phyloP scores from a whole-genome alignment of 2,888 invertebrate genomes.

The Rhagium mordax region DNA sequence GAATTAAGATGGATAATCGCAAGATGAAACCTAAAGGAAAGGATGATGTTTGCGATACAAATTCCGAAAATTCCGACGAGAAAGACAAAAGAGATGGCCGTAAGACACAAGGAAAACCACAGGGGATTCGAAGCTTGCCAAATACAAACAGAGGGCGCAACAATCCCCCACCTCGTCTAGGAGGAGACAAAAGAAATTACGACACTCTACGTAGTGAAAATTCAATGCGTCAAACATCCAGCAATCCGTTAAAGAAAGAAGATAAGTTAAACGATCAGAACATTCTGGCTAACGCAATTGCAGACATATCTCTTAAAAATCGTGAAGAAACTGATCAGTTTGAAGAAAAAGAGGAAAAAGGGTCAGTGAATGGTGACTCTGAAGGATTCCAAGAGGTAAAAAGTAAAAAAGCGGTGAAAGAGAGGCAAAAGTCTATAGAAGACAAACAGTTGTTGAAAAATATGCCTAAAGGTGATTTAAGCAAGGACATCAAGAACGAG shows the following conservation, averaged over 20 bases:
- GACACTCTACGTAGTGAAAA: slow-evolving; percentile 27
- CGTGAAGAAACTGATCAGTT: slow-evolving; percentile 62
- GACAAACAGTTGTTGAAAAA: slow-evolving; percentile 59
- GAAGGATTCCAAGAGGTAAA: slow-evolving; percentile 90
- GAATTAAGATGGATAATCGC: slow-evolving; percentile 64
- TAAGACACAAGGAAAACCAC: slow-evolving; percentile 43
- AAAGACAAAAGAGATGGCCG: slow-evolving; percentile 68
- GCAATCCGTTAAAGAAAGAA: slow-evolving; percentile 66
- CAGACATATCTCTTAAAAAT: slow-evolving; percentile 67
- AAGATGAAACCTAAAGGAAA: slow-evolving; percentile 56
- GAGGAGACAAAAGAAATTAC: slow-evolving; percentile 57
- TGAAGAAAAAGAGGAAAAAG: slow-evolving; percentile 65
- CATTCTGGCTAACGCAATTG: slow-evolving; percentile 67
- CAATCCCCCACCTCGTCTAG: slow-evolving; percentile 58
- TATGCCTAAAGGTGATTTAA: slow-evolving; percentile 43
- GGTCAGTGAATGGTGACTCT: slow-evolving; percentile 71
- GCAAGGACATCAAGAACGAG: slow-evolving; percentile 50
- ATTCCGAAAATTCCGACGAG: slow-evolving; percentile 85
- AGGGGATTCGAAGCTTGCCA: slow-evolving; percentile 49
- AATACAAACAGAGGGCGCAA: slow-evolving; percentile 59
- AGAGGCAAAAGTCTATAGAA: slow-evolving; percentile 69
- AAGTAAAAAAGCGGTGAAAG: slow-evolving; percentile 83
- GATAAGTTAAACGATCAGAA: slow-evolving; percentile 70
- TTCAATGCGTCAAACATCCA: slow-evolving; percentile 63
- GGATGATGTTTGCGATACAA: slow-evolving; percentile 79